Conservation (phyloP, 2,113 vertebrate species). For the Atrichornis clamosus region DNA sequence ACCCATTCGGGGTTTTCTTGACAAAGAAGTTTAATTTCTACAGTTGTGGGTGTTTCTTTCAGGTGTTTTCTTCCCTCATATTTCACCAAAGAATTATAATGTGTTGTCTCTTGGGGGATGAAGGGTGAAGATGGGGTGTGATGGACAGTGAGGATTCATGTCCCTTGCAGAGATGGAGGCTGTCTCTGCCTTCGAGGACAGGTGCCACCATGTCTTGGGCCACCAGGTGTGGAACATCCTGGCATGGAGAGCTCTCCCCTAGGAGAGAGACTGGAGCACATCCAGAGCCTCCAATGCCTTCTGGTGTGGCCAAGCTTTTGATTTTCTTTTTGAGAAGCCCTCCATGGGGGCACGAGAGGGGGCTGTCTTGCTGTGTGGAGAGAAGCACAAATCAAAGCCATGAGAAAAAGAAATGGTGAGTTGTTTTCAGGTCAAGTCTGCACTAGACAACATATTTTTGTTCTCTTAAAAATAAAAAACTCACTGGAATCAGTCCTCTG, state of each 20-base stretch:
- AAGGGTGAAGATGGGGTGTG: not conserved
- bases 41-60: not conserved
- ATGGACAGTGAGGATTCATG: not conserved
- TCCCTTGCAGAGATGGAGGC: not conserved
- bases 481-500: not conserved
- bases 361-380: not conserved
- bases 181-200: not conserved
- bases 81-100: not conserved
- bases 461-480: not conserved
- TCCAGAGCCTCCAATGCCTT: not conserved
- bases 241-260: not conserved
- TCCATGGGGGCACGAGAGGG: fast-evolving
- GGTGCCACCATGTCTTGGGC: not conserved
- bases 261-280: too few species aligned
- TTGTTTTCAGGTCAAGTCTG: not conserved
- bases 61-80: not conserved
- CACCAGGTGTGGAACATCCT: not conserved
- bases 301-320: not conserved
- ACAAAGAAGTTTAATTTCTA: not conserved
- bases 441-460: not conserved
- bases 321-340: not conserved
- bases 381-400: not conserved
- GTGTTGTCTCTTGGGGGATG: not conserved
- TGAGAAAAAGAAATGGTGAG: not conserved
- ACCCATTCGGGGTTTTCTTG: not conserved